Evolutionary conservation across 2,888 invertebrate genomes (phyloP).

Genomic region (Heliconius sara): DNA sequence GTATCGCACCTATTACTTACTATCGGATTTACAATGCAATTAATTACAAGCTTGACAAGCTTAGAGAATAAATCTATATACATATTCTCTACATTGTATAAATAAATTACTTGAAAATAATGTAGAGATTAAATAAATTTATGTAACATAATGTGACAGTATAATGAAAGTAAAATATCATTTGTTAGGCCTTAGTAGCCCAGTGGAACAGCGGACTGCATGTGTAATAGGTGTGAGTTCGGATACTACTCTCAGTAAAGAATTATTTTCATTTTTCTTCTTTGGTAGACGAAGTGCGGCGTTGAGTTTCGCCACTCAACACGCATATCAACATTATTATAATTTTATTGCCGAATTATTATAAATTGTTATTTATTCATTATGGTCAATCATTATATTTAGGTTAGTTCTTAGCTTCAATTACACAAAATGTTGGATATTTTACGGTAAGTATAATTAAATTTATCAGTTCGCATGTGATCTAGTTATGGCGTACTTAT

Average conservation of each 20-base stretch:
- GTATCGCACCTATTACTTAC: slow-evolving; percentile 30
- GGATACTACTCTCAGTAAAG: too few relatives aligned
- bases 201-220: too few relatives aligned
- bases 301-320: background rate
- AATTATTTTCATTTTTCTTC: background rate
- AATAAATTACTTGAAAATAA: too few relatives aligned
- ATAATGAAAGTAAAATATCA: too few relatives aligned
- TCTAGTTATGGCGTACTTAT: background rate
- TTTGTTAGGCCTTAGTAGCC: background rate
- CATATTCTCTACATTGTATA: background rate
- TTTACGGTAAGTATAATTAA: background rate
- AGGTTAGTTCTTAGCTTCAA: too few relatives aligned
- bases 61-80: background rate
- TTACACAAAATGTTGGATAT: background rate
- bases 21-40: slow-evolving; percentile 26
- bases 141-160: background rate
- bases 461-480: background rate
- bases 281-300: background rate
- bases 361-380: background rate
- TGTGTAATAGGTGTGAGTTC: too few relatives aligned
- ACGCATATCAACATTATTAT: background rate
- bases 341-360: background rate
- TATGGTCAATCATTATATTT: background rate
- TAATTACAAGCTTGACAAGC: slow-evolving; percentile 18
- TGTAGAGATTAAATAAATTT: background rate